These are phyloP conservation scores for Melieria omissa DNA, from an alignment of 2,888 invertebrate genomes.

Conservation along the genomic window DNA sequence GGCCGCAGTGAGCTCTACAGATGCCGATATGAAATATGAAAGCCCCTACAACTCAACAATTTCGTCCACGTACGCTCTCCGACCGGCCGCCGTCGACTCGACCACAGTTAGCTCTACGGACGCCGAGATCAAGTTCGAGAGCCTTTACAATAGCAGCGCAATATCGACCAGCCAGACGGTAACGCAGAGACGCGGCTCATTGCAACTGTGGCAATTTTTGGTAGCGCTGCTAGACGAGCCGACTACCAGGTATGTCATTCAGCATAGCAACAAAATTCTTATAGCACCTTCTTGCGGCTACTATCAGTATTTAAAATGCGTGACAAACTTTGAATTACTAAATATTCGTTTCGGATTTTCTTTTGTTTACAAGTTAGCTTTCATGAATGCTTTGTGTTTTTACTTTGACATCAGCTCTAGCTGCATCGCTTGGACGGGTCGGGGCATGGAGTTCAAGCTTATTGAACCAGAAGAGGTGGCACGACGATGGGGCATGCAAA, in stretches of 20 bases:
- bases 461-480: conserved; percentile 98
- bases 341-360: background rate
- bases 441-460: conserved; percentile 94
- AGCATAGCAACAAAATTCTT: background rate
- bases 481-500: conserved; percentile 94
- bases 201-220: conserved; percentile 95
- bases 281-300: background rate
- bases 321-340: background rate
- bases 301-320: background rate
- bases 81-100: conserved; percentile 59
- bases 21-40: conserved; percentile 62
- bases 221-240: conserved; percentile 83
- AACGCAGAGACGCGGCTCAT: conserved; percentile 80
- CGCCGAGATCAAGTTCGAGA: conserved; percentile 61
- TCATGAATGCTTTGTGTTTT: background rate
- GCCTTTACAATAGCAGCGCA: conserved; percentile 58
- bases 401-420: conserved; percentile 70
- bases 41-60: conserved; percentile 63
- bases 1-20: conserved; percentile 48
- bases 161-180: conserved; percentile 60
- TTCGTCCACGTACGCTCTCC: conserved; percentile 62
- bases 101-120: conserved; percentile 64
- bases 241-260: conserved; percentile 64
- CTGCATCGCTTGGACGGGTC: conserved; percentile 94
- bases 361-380: background rate